Percentiles rank a stretch among this genome's conserved stretches.
Evolutionary conservation across 1,140 invertebrate genomes (phyloP).

Genomic region (Colletes latitarsis): DNA sequence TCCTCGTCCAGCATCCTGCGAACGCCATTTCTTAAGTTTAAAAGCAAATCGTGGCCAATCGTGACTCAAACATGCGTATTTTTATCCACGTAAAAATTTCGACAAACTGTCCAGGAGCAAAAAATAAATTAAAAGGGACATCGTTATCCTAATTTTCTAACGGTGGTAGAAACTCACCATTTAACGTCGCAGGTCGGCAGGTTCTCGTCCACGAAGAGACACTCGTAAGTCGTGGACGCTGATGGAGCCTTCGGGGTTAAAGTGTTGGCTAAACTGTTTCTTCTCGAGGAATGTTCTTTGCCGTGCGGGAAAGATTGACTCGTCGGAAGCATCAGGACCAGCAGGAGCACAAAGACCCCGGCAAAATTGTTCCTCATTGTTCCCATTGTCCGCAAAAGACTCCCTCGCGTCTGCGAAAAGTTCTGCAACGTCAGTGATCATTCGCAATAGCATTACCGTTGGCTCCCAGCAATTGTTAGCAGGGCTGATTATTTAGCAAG

Average conservation of each 20-base stretch:
- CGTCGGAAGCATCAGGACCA: conserved; percentile 16
- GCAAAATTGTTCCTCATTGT: conserved; percentile 32
- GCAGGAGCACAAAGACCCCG: conserved; percentile 19
- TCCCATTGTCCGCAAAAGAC: conserved; percentile 31
- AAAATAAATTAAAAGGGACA: background rate
- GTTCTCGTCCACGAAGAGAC: conserved; percentile 17
- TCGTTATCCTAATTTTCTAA: too few relatives aligned
- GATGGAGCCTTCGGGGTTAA: conserved; percentile 6
- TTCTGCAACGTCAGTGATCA: conserved; percentile 31
- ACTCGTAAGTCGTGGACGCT: background rate
- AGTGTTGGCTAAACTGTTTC: conserved; percentile 14
- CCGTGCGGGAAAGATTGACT: conserved; percentile 26
- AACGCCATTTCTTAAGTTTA: background rate
- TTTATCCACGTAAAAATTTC: too few relatives aligned
- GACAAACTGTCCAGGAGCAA: too few relatives aligned
- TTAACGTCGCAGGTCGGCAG: conserved; percentile 18
- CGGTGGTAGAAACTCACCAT: background rate
- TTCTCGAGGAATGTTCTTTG: background rate
- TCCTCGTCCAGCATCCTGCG: conserved; percentile 6
- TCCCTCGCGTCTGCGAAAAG: conserved; percentile 28
- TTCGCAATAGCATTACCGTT: conserved; percentile 22
- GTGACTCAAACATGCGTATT: too few relatives aligned
- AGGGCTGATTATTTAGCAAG: too few relatives aligned
- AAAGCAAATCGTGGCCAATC: too few relatives aligned
- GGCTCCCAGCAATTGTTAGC: too few relatives aligned